Evolutionary conservation across 2,888 invertebrate species (phyloP), one percentile per base, ranked within the genome.

Genomic region (Steinernema hermaphroditum): DNA sequence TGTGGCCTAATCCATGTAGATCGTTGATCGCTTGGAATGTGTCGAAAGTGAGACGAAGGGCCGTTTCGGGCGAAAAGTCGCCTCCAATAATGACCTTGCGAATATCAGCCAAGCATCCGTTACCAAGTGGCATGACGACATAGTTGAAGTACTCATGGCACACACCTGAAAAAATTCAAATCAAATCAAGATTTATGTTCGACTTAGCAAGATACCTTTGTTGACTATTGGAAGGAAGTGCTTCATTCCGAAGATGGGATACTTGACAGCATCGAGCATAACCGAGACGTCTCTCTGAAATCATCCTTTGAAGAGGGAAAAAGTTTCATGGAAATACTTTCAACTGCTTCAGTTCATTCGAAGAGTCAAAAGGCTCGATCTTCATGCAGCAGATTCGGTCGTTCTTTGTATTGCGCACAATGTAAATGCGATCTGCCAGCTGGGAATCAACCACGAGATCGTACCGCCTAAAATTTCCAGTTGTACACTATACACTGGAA

Each of bases 341-440:
- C 27, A 72, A 71, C 22, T 72, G 72, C 71, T 71, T 72, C 27
- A 72, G 46, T n/a, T 71, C 72, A 2, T 71, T 71, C 9, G 54
- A 22, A 8, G 72, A 43, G 19, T 37, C 43, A 29, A 22, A 70
- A 8, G 46, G 71, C 49, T 72, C 72, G 19, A 70, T 62, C 37
- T 72, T 72, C 1, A 71, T 9, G 37, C 71, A 37, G 50, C 62
- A 68, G 27, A 44, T 24, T 4, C 44, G 72, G 12, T 57, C 46
- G 9, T 41, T 72, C 24, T 54, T 71, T 19, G n/a, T 49, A 27
- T 68, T 69, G 24, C 46, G 37, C 32, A 72, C 72, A 16, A 70
- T 62, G 50, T 71, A 72, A 22, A 72, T 71, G 50, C 69, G 69
- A 1, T 69, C 43, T 14, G 70, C 70, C 29, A 72, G 46, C 41